Percentiles rank a stretch among this genome's conserved stretches.
These are phyloP conservation scores for Ostrea denselamellosa DNA, from an alignment of 1,140 invertebrate species.

Conservation along the genomic window DNA sequence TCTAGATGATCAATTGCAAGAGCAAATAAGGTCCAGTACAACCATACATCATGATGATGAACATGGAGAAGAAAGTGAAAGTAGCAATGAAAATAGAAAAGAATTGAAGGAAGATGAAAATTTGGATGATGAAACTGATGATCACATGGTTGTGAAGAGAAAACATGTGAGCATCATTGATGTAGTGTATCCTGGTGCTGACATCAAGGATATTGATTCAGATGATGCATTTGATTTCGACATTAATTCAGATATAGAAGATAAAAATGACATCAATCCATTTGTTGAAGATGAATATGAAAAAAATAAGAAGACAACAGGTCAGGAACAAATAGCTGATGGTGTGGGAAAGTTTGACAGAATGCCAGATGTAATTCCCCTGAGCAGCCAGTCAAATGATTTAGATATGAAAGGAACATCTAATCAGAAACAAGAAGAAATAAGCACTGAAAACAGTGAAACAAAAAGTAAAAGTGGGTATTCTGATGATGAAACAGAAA, in stretches of 20 bases:
- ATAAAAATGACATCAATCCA: not conserved
- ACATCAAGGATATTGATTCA: not conserved
- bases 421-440: not conserved
- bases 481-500: not conserved
- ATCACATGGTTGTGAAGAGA: not conserved
- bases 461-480: not conserved
- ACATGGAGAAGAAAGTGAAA: not conserved
- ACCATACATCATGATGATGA: not conserved
- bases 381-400: not conserved
- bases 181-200: not conserved
- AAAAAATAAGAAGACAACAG: not conserved
- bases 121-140: not conserved
- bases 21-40: not conserved
- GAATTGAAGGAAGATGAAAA: not conserved
- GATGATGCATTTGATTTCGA: too few species aligned
- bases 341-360: not conserved
- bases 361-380: not conserved
- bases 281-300: not conserved
- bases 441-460: not conserved
- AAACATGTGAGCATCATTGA: conserved; percentile 5
- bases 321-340: not conserved
- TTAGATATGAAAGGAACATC: not conserved
- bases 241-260: too few species aligned
- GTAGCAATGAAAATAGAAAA: not conserved
- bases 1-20: not conserved